Base-by-base conservation (phyloP, 1,140 invertebrate species). In the Drosophila azteca region DNA sequence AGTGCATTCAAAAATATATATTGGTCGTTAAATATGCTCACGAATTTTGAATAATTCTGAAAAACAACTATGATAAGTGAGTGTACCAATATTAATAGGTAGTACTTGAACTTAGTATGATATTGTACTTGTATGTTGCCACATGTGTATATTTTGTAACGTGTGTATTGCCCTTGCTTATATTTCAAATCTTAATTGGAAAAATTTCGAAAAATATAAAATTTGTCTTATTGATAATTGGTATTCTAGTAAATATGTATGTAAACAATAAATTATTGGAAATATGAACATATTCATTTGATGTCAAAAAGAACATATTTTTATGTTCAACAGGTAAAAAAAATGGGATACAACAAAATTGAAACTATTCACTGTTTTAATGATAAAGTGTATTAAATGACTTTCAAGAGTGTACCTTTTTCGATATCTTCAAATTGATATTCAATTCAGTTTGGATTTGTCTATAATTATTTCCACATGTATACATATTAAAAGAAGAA, bases 401-500 rank as follows among this genome's bases (percentile, higher is more conserved):
- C 11, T 43, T 54, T 54, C 35, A 43, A 24, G 15, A 3, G 41
- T 55, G 8, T 43, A 41, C 22, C 11, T 41, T 35, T 35, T 35
- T 35, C 9, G 31, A 9, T 2, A 24, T 54, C n/a, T 55, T 9
- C 39, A 24, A 24, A 11, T 53, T 31, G 31, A 20, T n/a, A 53
- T 17, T 54, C 9, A 31, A 35, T 11, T 3, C 11, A 11, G 31
- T 35, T 35, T 29, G 13, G n/a, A 52, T 11, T 35, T 35, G 20
- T 24, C 24, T 41, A 44, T 44, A 44, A 24, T 26, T 22, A 41
- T 44, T n/a, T 26, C 20, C 8, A n/a, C 20, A 39, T 22, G 13
- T 39, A 17, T 6, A 1, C n/a, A 53, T 39, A 53, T 68, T 11
- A 68, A 24, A 68, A 20, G 44, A 49, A 69, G 41, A 68, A 54